These are phyloP conservation scores for Drosophila seguyi DNA, from an alignment of 1,140 invertebrate species.

Conservation along the genomic window DNA sequence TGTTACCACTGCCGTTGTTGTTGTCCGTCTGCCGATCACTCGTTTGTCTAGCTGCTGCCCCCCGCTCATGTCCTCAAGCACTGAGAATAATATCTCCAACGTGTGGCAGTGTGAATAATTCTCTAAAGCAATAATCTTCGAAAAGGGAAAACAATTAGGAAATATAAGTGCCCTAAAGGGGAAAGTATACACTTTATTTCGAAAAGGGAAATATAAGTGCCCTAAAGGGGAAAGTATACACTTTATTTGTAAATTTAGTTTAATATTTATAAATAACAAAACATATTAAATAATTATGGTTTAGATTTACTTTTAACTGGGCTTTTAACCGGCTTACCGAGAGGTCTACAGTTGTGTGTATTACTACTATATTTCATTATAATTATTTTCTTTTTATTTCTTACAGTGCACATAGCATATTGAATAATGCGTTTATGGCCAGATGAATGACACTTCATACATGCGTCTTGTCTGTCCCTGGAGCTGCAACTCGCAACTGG, in stretches of 20 bases:
- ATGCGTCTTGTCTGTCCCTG: slow-evolving; percentile 60
- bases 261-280: too few relatives aligned
- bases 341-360: not conserved
- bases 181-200: too few relatives aligned
- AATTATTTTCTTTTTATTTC: not conserved
- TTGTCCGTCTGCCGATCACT: slow-evolving; percentile 78
- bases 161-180: not conserved
- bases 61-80: slow-evolving; percentile 35
- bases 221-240: too few relatives aligned
- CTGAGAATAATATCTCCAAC: not conserved
- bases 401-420: slow-evolving; percentile 47
- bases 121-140: not conserved
- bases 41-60: slow-evolving; percentile 74
- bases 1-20: slow-evolving; percentile 41
- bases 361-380: too few relatives aligned
- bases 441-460: slow-evolving; percentile 82
- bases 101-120: not conserved
- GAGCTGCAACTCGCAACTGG: slow-evolving; percentile 23
- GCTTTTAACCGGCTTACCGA: not conserved
- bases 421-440: slow-evolving; percentile 82
- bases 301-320: not conserved
- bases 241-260: not conserved
- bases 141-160: not conserved
- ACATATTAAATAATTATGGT: too few relatives aligned
- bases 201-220: too few relatives aligned